Evolutionary conservation across 1,140 invertebrate species (phyloP).

Genomic region (Cotesia typhae): DNA sequence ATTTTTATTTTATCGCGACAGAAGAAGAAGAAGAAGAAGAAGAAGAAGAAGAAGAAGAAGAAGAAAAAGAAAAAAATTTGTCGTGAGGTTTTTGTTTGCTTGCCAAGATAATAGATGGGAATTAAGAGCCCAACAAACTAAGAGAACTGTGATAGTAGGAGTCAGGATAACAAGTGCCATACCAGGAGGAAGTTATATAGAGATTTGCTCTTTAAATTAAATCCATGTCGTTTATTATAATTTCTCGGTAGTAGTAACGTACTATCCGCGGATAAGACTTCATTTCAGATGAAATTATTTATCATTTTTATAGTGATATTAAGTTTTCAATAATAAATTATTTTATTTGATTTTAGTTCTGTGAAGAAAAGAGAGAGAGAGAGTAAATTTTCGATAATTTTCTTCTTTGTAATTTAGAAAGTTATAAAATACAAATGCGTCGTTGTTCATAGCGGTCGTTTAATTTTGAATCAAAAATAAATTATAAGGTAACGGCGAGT

Average conservation of each 20-base stretch:
- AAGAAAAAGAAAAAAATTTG: not conserved
- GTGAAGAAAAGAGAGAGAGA: no score
- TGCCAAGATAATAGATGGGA: constrained; percentile 34
- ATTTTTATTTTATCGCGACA: not conserved
- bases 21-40: not conserved
- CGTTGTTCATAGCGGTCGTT: no score
- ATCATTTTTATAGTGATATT: no score
- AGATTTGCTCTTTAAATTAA: constrained; percentile 27
- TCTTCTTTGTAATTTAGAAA: no score
- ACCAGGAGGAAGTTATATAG: not conserved
- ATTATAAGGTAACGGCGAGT: no score
- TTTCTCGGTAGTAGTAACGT: not conserved
- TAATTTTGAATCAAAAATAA: no score
- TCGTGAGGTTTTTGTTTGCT: constrained; percentile 10
- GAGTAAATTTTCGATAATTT: not conserved
- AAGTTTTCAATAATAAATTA: no score
- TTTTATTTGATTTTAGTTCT: no score
- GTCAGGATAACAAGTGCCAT: constrained; percentile 15
- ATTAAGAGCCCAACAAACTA: constrained; percentile 22
- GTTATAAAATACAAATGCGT: no score
- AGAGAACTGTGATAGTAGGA: constrained; percentile 16
- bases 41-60: not conserved
- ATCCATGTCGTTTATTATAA: constrained; percentile 24
- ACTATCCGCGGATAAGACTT: not conserved
- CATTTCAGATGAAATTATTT: not conserved